Percentiles rank a stretch among this genome's conserved stretches.
Evolutionary conservation across 2,113 vertebrate species (phyloP).

Genomic region (Notechis scutatus): DNA sequence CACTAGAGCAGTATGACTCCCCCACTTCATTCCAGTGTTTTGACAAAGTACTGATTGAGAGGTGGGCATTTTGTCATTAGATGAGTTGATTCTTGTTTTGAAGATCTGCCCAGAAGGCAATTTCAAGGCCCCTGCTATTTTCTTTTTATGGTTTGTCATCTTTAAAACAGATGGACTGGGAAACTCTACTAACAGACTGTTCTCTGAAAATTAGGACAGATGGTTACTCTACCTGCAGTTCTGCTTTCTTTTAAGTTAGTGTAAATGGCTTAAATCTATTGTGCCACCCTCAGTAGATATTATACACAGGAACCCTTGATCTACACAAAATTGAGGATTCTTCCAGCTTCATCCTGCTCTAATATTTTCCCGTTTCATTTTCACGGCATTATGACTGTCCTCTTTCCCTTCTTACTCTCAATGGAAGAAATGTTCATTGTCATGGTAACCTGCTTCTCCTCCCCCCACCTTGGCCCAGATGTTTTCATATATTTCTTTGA

Average conservation of each 20-base stretch:
- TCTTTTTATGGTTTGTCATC: background rate
- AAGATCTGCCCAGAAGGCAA: background rate
- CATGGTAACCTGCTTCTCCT: conserved; percentile 56
- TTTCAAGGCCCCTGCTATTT: background rate
- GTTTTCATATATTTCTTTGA: conserved; percentile 50
- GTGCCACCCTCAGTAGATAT: background rate
- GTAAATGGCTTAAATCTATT: background rate
- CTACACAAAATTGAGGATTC: background rate
- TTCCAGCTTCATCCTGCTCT: background rate
- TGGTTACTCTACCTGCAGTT: background rate
- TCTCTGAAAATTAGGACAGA: background rate
- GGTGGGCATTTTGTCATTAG: background rate
- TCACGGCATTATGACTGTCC: conserved; percentile 47
- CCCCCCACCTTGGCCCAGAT: conserved; percentile 49
- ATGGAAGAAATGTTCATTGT: conserved; percentile 59
- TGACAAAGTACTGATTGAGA: background rate
- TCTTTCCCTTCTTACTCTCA: conserved; percentile 44
- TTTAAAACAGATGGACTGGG: background rate
- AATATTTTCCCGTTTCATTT: conserved; percentile 46
- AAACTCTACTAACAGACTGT: background rate
- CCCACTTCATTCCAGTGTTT: accelerated
- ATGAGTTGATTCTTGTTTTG: background rate
- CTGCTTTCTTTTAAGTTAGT: background rate
- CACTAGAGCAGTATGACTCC: background rate
- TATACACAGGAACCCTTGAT: background rate